These are phyloP conservation scores for Amyelois transitella DNA, from an alignment of 1,140 invertebrate genomes.

Conservation along the genomic window DNA sequence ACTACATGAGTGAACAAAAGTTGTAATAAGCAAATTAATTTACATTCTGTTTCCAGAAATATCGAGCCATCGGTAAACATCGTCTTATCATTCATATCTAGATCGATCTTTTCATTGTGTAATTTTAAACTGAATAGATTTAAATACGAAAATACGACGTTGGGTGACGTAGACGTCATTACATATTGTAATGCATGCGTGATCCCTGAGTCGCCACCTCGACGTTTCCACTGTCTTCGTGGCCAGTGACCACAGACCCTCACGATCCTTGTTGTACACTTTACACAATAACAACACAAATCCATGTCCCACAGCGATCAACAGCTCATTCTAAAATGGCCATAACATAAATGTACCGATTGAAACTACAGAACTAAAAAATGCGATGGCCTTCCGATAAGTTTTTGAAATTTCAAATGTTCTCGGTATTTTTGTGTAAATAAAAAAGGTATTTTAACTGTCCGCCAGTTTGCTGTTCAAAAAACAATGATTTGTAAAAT, in stretches of 20 bases:
- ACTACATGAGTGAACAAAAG: too few species aligned
- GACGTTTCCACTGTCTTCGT: conserved; percentile 15
- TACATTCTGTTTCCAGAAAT: background rate
- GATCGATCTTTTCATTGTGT: conserved; percentile 1
- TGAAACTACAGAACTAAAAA: conserved; percentile 17
- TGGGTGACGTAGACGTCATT: conserved; percentile 47
- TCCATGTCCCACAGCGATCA: background rate
- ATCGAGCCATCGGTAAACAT: background rate
- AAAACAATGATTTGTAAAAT: background rate
- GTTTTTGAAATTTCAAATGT: conserved; percentile 23
- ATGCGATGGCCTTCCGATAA: conserved; percentile 39
- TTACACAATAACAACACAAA: conserved; percentile 4
- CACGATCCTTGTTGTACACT: conserved; percentile 10
- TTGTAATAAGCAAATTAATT: background rate
- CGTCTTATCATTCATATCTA: background rate
- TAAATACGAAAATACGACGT: conserved; percentile 29
- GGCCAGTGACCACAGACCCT: conserved; percentile 37
- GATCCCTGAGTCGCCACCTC: conserved; percentile 53
- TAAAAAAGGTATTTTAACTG: background rate
- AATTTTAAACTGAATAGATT: conserved; percentile 29
- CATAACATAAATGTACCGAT: conserved; percentile 25
- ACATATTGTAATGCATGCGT: conserved; percentile 66
- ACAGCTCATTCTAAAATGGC: conserved; percentile 25
- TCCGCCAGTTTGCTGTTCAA: background rate
- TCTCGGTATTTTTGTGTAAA: background rate